Percentiles rank a stretch among this genome's conserved stretches.
These are phyloP conservation scores for Conus canariensis DNA, from an alignment of 2,888 invertebrate genomes.

Conservation along the genomic window DNA sequence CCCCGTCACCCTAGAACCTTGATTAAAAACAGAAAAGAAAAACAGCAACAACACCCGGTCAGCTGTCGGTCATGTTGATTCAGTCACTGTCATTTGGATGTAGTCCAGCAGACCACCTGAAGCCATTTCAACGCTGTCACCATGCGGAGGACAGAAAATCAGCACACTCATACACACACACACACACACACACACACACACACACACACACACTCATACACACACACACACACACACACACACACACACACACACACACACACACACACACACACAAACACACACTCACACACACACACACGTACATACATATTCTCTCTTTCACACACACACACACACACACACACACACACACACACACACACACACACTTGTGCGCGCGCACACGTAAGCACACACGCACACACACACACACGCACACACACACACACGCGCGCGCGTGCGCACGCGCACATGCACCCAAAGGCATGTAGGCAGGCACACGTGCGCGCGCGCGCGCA, in stretches of 20 bases:
- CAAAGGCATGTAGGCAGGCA: not conserved
- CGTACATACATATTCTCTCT: constrained; percentile 16
- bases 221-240: constrained; percentile 14
- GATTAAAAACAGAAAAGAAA: too few relatives aligned
- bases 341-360: constrained; percentile 28
- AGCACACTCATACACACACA: too few relatives aligned
- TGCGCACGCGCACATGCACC: not conserved
- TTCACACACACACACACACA: constrained; percentile 18
- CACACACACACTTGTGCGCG: not conserved
- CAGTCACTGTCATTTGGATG: too few relatives aligned
- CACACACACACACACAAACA: constrained; percentile 27
- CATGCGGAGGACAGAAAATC: too few relatives aligned
- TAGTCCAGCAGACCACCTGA: too few relatives aligned
- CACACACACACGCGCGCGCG: constrained; percentile 6
- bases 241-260: constrained; percentile 20
- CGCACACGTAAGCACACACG: not conserved
- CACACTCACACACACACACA: constrained; percentile 16
- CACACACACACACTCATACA: not conserved
- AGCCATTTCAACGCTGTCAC: too few relatives aligned
- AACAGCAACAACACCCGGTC: too few relatives aligned
- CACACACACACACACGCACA: constrained; percentile 22
- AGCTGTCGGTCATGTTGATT: too few relatives aligned
- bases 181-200: constrained; percentile 23
- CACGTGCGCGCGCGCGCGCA: too few relatives aligned
- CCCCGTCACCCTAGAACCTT: too few relatives aligned